These are phyloP conservation scores for Julus scanicus DNA, from an alignment of 2,888 invertebrate species.

Conservation along the genomic window DNA sequence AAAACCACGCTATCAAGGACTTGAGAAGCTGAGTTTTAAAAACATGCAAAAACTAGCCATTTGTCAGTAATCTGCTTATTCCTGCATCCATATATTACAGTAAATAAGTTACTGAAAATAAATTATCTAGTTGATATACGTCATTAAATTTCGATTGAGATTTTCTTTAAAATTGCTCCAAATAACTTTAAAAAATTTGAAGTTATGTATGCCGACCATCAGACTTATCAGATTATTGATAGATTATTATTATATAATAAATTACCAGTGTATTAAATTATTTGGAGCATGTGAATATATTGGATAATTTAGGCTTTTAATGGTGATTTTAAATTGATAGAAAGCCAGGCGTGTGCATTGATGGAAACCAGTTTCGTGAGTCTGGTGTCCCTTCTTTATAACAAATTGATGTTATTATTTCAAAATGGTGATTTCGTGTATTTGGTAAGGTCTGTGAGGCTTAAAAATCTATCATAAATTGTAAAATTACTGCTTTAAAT, in stretches of 20 bases:
- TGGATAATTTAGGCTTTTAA: background rate
- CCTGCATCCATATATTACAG: too few species aligned
- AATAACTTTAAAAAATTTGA: background rate
- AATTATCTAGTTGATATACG: too few species aligned
- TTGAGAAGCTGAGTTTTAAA: too few species aligned
- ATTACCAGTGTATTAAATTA: background rate
- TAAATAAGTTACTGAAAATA: too few species aligned
- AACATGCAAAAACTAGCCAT: too few species aligned
- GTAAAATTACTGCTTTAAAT: slow-evolving; percentile 18
- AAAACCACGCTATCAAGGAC: too few species aligned
- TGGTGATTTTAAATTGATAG: background rate
- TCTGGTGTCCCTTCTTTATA: background rate
- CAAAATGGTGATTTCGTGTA: slow-evolving; percentile 32
- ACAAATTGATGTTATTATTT: background rate
- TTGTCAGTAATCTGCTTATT: too few species aligned
- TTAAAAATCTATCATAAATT: slow-evolving; percentile 22
- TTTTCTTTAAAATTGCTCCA: too few species aligned
- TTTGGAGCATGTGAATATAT: background rate
- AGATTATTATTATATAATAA: background rate
- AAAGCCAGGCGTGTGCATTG: background rate
- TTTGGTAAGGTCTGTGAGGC: background rate
- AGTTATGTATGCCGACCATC: background rate
- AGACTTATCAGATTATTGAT: background rate
- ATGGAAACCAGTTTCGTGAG: background rate
- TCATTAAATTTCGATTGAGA: too few species aligned